A percentile compares a stretch with the other conserved stretches of the same genome.
phyloP scores from a whole-genome alignment of 2,888 invertebrate species.

The Oegoconia quadripuncta region DNA sequence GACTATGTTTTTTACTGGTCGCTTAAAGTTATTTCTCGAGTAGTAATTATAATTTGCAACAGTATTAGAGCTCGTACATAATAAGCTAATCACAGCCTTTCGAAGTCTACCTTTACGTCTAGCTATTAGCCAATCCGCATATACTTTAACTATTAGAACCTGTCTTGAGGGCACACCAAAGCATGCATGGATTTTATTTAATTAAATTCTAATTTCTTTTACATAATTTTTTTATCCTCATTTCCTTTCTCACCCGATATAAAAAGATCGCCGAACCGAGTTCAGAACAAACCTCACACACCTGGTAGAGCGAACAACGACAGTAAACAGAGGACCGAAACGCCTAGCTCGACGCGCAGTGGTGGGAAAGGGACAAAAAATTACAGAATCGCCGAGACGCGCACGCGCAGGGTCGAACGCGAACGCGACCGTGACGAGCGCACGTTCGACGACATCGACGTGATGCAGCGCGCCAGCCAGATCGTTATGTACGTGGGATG shows the following conservation, averaged over 20 bases:
- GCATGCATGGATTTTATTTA: constrained; percentile 27
- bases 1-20: background rate
- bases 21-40: background rate
- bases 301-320: constrained; percentile 32
- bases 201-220: constrained; percentile 29
- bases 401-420: constrained; percentile 70
- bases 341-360: constrained; percentile 39
- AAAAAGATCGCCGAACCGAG: constrained; percentile 51
- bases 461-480: constrained; percentile 91
- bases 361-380: constrained; percentile 58
- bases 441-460: constrained; percentile 86
- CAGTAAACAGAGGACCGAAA: constrained; percentile 37
- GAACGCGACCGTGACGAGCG: constrained; percentile 75
- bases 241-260: constrained; percentile 34
- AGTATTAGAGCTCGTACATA: too few species aligned
- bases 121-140: constrained; percentile 18
- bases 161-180: constrained; percentile 24
- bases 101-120: constrained; percentile 16
- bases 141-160: constrained; percentile 14
- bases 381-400: constrained; percentile 70
- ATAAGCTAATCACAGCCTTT: constrained; percentile 26
- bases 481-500: constrained; percentile 88
- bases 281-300: constrained; percentile 44
- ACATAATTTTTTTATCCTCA: constrained; percentile 45
- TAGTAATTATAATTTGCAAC: background rate